phyloP scores from a whole-genome alignment of 2,888 invertebrate species.

The Ichneumon xanthorius region DNA sequence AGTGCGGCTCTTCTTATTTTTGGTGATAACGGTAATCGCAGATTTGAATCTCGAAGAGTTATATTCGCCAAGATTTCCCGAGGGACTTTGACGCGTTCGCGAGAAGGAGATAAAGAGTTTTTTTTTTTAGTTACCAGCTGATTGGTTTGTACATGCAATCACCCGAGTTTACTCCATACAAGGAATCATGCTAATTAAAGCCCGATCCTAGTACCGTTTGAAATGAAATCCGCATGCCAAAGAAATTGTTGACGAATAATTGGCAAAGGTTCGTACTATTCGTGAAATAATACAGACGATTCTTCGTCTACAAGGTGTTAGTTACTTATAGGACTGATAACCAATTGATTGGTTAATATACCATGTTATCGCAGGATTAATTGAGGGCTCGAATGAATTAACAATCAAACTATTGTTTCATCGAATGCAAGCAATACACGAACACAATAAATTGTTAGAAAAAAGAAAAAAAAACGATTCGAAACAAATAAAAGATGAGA shows the following conservation, averaged over 20 bases:
- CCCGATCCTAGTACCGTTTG: not conserved
- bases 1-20: not conserved
- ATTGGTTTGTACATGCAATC: not conserved
- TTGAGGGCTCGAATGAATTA: not conserved
- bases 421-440: not conserved
- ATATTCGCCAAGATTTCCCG: not conserved
- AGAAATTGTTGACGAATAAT: not conserved
- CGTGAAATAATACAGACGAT: not conserved
- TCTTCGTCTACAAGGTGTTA: not conserved
- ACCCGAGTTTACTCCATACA: not conserved
- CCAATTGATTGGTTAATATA: slow-evolving; percentile 5
- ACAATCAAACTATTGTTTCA: not conserved
- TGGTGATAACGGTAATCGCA: not conserved
- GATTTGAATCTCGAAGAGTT: not conserved
- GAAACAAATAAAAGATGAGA: not conserved
- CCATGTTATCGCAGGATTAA: not conserved
- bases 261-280: not conserved
- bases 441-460: not conserved
- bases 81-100: not conserved
- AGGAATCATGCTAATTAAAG: not conserved
- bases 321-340: not conserved
- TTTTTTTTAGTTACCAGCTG: not conserved
- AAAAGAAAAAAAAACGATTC: not conserved
- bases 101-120: not conserved
- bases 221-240: not conserved